Conservation (phyloP, 2,113 vertebrate genomes). For the Polypterus senegalus region DNA sequence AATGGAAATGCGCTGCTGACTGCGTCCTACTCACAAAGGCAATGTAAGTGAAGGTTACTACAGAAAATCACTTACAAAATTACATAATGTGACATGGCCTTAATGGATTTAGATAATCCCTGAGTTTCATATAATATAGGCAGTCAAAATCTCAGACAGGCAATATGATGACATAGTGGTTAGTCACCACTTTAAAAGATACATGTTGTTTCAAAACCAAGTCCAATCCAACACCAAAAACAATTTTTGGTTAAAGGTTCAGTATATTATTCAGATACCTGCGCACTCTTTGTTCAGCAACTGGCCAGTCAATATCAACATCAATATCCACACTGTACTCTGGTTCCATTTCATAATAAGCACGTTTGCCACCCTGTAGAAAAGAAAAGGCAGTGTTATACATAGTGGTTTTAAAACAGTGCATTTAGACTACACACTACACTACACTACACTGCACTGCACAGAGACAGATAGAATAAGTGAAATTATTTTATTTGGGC, state of each 20-base stretch:
- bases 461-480: too few relatives aligned
- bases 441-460: too few relatives aligned
- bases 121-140: too few relatives aligned
- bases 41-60: too few relatives aligned
- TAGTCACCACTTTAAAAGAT: neutral
- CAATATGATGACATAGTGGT: neutral
- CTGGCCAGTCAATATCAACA: constrained; percentile 92
- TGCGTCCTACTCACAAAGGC: too few relatives aligned
- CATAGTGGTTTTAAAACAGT: neutral
- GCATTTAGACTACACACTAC: neutral
- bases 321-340: constrained; percentile 92
- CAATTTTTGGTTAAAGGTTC: neutral
- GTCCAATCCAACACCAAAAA: neutral
- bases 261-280: constrained; percentile 43
- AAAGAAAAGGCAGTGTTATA: neutral
- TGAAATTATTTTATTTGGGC: too few relatives aligned
- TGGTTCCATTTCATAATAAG: constrained; percentile 82
- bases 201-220: neutral
- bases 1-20: too few relatives aligned
- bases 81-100: too few relatives aligned
- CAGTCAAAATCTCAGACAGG: too few relatives aligned
- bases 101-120: too few relatives aligned
- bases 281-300: constrained; percentile 85
- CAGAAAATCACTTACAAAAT: too few relatives aligned
- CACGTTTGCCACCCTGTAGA: constrained; percentile 66